A percentile compares a stretch with the other conserved stretches of the same genome.
These are phyloP conservation scores for Yponomeuta sedellus DNA, from an alignment of 2,888 invertebrate genomes.

Conservation along the genomic window DNA sequence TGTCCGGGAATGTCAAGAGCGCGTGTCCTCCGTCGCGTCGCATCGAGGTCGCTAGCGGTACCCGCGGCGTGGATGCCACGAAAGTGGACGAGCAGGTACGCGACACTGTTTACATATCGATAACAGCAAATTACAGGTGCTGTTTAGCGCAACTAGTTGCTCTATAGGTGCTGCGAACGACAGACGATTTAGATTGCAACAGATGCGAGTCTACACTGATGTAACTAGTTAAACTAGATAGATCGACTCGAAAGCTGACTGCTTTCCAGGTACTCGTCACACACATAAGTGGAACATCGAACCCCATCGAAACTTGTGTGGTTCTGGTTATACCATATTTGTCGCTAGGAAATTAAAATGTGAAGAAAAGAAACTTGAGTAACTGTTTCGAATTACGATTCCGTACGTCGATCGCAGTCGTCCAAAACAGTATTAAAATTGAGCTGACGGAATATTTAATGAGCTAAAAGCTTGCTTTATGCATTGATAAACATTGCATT, in stretches of 20 bases:
- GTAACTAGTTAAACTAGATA: conserved; percentile 41
- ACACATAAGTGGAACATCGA: conserved; percentile 39
- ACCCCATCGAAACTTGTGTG: conserved; percentile 40
- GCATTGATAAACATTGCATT: conserved; percentile 1
- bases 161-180: conserved; percentile 33
- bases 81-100: conserved; percentile 75
- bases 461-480: conserved; percentile 18
- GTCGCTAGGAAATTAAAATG: not conserved
- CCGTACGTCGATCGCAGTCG: conserved; percentile 28
- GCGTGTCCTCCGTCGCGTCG: conserved; percentile 66
- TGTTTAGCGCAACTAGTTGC: conserved; percentile 36
- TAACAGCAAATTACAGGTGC: conserved; percentile 65
- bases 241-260: conserved; percentile 42
- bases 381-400: conserved; percentile 8
- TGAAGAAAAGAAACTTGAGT: conserved; percentile 4
- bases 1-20: conserved; percentile 56
- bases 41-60: conserved; percentile 75
- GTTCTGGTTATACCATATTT: conserved; percentile 7
- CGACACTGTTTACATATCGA: conserved; percentile 70
- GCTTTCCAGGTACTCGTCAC: conserved; percentile 30
- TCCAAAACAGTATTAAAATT: conserved; percentile 30
- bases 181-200: conserved; percentile 41
- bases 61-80: conserved; percentile 64
- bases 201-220: conserved; percentile 32
- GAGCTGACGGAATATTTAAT: conserved; percentile 32